Evolutionary conservation across 2,797 vertebrate genomes (phyloP).

Genomic region (Mus minutoides): DNA sequence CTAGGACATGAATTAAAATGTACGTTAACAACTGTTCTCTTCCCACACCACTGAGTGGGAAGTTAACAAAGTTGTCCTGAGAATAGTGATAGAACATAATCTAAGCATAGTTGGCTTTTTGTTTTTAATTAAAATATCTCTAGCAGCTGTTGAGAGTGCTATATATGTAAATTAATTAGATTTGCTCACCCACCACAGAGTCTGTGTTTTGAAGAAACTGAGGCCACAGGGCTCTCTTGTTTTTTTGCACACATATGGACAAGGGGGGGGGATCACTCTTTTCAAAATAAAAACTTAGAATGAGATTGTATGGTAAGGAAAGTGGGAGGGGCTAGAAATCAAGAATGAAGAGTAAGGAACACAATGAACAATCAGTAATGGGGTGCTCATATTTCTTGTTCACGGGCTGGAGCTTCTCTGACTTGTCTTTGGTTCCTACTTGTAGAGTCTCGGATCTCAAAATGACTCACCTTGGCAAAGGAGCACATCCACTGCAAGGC

Average conservation of each 20-base stretch:
- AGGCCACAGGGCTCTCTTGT: no score
- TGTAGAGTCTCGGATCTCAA: background rate
- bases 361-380: background rate
- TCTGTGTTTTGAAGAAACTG: no score
- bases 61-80: constrained; percentile 43
- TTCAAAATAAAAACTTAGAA: background rate
- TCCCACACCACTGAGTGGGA: constrained; percentile 66
- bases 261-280: background rate
- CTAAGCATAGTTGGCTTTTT: background rate
- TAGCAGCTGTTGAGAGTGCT: background rate
- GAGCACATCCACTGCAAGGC: background rate
- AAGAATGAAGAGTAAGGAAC: constrained; percentile 12
- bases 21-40: constrained; percentile 41
- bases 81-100: background rate
- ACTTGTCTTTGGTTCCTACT: background rate
- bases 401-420: background rate
- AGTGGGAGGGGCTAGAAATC: background rate
- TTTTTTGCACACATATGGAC: background rate
- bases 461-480: background rate
- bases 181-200: background rate
- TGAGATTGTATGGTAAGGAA: background rate
- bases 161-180: constrained; percentile 17
- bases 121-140: constrained; percentile 17
- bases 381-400: background rate
- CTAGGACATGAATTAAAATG: constrained; percentile 63